Base-by-base conservation (phyloP, 1,140 invertebrate species). In the Lanistes nyassanus region DNA sequence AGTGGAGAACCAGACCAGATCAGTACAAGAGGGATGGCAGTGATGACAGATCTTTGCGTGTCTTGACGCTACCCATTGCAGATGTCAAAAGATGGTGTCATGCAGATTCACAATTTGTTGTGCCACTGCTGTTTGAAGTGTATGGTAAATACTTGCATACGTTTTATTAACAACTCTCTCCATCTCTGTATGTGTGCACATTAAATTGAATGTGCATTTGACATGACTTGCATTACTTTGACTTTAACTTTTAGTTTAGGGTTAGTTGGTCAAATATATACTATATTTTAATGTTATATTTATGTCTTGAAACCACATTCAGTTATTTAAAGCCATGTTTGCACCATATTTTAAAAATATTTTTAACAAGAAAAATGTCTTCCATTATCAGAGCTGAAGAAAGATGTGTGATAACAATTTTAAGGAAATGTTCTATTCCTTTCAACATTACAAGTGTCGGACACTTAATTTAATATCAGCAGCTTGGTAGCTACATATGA, bases 11-110 rank as follows among this genome's bases (percentile, higher is more conserved):
- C 19, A 21, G 62, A 21, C 3, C 21, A 11, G n/a, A 34, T 6
- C 29, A 21, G 62, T 1, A 7, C 42, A 37, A 29, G 29, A 34
- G 29, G 19, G 62, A 19, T 31, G 62, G 31, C 29, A 37, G 0
- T 69, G n/a, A n/a, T 29, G 47, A 69, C 67, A 26, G 51, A 31
- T 69, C 65, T 39, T 66, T 66, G 36, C 7, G 65, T 5, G 36
- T 66, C 4, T 26, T 66, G 65, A 66, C 65, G 4, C 26, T 66
- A 36, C 36, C 65, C 23, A 39, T 66, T 21, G 37, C 36, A 66
- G 36, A 66, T 26, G 34, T 66, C 21, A 66, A 42, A 13, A 31
- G 65, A 21, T 36, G 19, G 36, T 21, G 65, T 23, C 37, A 36
- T 66, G 65, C 34, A n/a, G 6, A 37, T 37, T 26, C 36, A 66